Evolutionary conservation across 2,888 invertebrate species (phyloP).

Genomic region (Caenorhabditis becei): DNA sequence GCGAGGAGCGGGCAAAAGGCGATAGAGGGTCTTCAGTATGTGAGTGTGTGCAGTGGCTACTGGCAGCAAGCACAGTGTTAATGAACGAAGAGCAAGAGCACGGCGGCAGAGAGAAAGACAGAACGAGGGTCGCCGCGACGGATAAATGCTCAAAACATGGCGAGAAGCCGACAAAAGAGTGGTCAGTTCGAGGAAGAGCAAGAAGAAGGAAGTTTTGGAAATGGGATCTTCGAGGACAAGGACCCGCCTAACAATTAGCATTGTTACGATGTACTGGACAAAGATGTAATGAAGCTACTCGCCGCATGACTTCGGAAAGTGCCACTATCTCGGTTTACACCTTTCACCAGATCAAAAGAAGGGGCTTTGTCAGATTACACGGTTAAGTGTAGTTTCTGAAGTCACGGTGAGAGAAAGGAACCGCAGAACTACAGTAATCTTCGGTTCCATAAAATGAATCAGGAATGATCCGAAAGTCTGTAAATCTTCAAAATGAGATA

Average conservation of each 20-base stretch:
- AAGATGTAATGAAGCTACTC: conserved; percentile 37
- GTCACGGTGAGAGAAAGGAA: too few relatives aligned
- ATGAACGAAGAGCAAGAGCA: conserved; percentile 41
- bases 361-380: background rate
- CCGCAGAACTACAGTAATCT: too few relatives aligned
- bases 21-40: conserved; percentile 38
- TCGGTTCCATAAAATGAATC: too few relatives aligned
- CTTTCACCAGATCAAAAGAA: conserved; percentile 10
- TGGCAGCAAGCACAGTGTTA: conserved; percentile 47
- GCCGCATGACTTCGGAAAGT: conserved; percentile 26
- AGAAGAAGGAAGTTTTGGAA: conserved; percentile 29
- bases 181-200: conserved; percentile 15
- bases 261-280: conserved; percentile 39
- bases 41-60: conserved; percentile 39
- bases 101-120: conserved; percentile 28
- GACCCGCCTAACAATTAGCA: conserved; percentile 41
- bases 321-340: conserved; percentile 28
- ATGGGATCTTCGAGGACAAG: background rate
- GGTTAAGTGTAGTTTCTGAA: too few relatives aligned
- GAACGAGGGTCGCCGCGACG: conserved; percentile 6
- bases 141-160: conserved; percentile 49
- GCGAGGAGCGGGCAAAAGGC: conserved; percentile 19
- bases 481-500: too few relatives aligned
- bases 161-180: conserved; percentile 18
- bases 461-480: too few relatives aligned